Base-by-base conservation (phyloP, 2,888 invertebrate genomes). In the Machimus rusticus region DNA sequence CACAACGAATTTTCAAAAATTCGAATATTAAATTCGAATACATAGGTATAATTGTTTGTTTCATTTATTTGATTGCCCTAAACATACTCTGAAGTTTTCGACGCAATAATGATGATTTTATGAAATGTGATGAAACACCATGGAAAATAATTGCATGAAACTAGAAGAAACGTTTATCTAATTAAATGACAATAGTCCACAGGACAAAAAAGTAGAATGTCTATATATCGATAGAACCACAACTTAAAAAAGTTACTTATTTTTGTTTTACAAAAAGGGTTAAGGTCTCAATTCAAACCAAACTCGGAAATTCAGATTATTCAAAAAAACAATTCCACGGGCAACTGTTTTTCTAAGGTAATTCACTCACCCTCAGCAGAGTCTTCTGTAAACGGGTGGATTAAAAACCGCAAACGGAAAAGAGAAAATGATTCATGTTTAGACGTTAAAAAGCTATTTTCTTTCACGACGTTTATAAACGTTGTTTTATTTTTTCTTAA, bases 351-450 rank as follows among this genome's bases (percentile, higher is more conserved):
- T 31, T 84, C 74, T 84, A 84, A 84, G 84, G 78, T 79, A 78
- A 23, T 79, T 90, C 92, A 92, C 92, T 92, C 92, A 92, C 92
- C 92, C 91, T 92, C 92, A 90, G 91, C 91, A 89, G 92, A 90
- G 90, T 92, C 92, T 92, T 92, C 92, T 92, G 91, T 89, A 86
- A 57, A 43, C 86, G 86, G 76, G 76, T 86, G 74, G 39, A 74
- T 86, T 43, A 46, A 74, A 76, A 86, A 86, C 34, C 84, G 87
- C 76, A 81, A 87, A 87, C 74, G 86, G 86, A 81, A 87, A 78
- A 86, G 81, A 81, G 85, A 55, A 86, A 86, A 85, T 87, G 74
- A 86, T 51, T 37, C 19, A 66, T 84, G 34, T 84, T 55, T 82
- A 66, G 23, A 84, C 19, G 23, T 46, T 46, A 14, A 66, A 34